Conservation (phyloP, 2,113 vertebrate species). For the Brachionichthys hirsutus region DNA sequence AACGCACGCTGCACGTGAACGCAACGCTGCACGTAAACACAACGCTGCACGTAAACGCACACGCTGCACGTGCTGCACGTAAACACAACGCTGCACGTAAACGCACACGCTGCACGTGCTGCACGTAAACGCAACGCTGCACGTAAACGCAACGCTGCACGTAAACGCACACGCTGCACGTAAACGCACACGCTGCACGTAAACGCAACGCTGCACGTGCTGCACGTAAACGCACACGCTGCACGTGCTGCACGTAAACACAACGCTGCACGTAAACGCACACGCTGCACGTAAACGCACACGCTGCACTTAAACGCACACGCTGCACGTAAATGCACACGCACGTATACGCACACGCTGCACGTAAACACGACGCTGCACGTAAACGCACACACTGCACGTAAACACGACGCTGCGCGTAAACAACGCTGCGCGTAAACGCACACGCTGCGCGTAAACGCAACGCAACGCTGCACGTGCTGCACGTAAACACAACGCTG, state of each 20-base stretch:
- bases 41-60: conserved; percentile 29
- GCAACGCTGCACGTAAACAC: no score
- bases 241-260: no score
- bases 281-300: conserved; percentile 39
- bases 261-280: conserved; percentile 35
- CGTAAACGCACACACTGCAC: conserved; percentile 45
- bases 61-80: conserved; percentile 11
- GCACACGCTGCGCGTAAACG: conserved; percentile 27
- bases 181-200: conserved; percentile 43
- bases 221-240: conserved; percentile 34
- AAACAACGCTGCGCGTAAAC: conserved; percentile 32
- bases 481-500: conserved; percentile 9
- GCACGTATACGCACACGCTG: no score
- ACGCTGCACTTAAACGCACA: no score
- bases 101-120: conserved; percentile 13
- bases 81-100: conserved; percentile 29
- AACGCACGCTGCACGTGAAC: conserved; percentile 29
- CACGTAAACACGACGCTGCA: conserved; percentile 30
- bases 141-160: conserved; percentile 25
- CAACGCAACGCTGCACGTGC: no score
- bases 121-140: no score
- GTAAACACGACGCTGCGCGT: no score
- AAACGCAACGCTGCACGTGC: conserved; percentile 22
- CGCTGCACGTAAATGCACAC: conserved; percentile 37
- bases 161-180: conserved; percentile 19